A percentile compares a stretch with the other conserved stretches of the same genome.
These are phyloP conservation scores for Orestias chungarensis DNA, from an alignment of 2,797 vertebrate species.

Conservation along the genomic window DNA sequence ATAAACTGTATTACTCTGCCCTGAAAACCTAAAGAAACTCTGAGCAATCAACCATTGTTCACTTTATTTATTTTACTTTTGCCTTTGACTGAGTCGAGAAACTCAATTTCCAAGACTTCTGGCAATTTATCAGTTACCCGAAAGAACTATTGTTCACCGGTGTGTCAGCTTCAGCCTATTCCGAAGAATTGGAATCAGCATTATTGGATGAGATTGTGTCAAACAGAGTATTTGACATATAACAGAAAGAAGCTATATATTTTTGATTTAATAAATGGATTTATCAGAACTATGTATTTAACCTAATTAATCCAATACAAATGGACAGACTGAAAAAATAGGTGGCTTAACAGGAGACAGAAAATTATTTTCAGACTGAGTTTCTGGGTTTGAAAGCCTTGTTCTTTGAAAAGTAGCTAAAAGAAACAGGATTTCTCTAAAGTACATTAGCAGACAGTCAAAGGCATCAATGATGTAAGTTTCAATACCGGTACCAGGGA, in stretches of 20 bases:
- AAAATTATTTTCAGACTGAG: slow-evolving; percentile 60
- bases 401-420: slow-evolving; percentile 55
- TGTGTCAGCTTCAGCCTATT: not conserved
- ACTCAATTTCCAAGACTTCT: slow-evolving; percentile 31
- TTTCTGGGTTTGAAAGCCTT: slow-evolving; percentile 47
- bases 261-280: too few species aligned
- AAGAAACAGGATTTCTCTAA: slow-evolving; percentile 71
- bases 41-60: slow-evolving; percentile 44
- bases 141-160: slow-evolving; percentile 6
- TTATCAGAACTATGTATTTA: slow-evolving; percentile 26
- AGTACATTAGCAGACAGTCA: slow-evolving; percentile 54
- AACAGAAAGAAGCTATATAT: too few species aligned
- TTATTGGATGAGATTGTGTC: not conserved
- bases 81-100: slow-evolving; percentile 35
- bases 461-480: slow-evolving; percentile 68
- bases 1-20: slow-evolving; percentile 31
- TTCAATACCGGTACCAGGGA: slow-evolving; percentile 66
- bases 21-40: slow-evolving; percentile 36
- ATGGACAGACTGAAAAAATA: not conserved
- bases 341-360: not conserved
- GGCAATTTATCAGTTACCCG: slow-evolving; percentile 9
- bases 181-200: not conserved
- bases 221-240: not conserved
- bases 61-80: slow-evolving; percentile 46
- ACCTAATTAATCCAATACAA: slow-evolving; percentile 13